phyloP scores from a whole-genome alignment of 2,888 invertebrate species.

The Marronus borbonicus region DNA sequence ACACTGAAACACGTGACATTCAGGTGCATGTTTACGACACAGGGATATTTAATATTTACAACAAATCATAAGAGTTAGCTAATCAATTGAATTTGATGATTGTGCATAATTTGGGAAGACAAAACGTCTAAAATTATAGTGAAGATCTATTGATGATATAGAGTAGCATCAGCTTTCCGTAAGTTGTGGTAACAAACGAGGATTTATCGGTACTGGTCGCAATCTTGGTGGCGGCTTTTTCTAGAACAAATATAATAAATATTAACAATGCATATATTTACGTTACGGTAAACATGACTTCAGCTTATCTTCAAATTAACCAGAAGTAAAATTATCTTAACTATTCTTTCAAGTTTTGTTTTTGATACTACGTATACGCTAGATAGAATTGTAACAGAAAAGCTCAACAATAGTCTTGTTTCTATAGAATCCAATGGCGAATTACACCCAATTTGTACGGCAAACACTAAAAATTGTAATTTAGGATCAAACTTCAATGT shows the following conservation, averaged over 20 bases:
- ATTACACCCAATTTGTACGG: no score
- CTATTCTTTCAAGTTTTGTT: no score
- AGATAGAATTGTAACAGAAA: no score
- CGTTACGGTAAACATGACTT: neutral
- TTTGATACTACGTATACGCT: no score
- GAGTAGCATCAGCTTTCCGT: constrained; percentile 73
- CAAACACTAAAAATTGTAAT: no score
- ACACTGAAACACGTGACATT: constrained; percentile 44
- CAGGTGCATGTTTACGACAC: constrained; percentile 41
- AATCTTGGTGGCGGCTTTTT: constrained; percentile 87
- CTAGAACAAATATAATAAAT: constrained; percentile 70
- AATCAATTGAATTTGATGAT: constrained; percentile 55
- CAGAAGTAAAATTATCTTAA: no score
- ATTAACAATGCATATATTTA: neutral
- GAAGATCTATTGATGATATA: constrained; percentile 55
- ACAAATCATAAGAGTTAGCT: constrained; percentile 49
- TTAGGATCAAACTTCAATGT: no score
- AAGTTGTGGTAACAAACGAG: constrained; percentile 78
- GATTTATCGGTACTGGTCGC: constrained; percentile 84
- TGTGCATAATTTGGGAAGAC: constrained; percentile 62
- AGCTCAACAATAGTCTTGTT: no score
- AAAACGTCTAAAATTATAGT: constrained; percentile 59
- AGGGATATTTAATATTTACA: constrained; percentile 45
- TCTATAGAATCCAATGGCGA: no score
- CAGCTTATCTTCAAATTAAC: no score